phyloP scores from a whole-genome alignment of 2,797 vertebrate genomes.

The Alcedo atthis region DNA sequence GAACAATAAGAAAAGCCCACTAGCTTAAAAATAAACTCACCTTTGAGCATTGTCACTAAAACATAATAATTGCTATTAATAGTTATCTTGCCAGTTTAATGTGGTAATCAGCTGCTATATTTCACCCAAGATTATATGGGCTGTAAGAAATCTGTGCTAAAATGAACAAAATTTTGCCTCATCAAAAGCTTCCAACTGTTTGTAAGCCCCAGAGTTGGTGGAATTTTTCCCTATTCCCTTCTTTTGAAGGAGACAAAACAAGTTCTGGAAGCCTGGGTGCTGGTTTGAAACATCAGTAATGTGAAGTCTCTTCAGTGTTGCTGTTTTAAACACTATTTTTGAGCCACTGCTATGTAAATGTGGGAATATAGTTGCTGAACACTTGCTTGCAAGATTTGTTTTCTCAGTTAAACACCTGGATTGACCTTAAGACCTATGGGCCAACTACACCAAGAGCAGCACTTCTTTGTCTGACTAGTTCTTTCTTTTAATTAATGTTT shows the following conservation, averaged over 20 bases:
- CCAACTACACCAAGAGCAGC: neutral
- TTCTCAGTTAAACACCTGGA: neutral
- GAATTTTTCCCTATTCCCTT: neutral
- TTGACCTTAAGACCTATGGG: neutral
- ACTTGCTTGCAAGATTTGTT: neutral
- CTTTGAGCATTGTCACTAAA: neutral
- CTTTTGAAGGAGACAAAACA: neutral
- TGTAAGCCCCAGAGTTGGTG: neutral
- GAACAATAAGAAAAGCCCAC: neutral
- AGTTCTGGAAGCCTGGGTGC: neutral
- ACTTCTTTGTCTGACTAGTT: neutral
- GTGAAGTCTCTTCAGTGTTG: neutral
- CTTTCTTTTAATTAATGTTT: neutral
- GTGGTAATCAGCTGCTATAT: accelerated
- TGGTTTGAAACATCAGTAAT: neutral
- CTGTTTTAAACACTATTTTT: neutral
- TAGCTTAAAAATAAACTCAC: neutral
- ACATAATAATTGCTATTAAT: neutral
- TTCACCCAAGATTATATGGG: neutral
- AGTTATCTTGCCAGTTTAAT: neutral
- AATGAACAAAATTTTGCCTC: neutral
- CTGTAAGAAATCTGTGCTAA: neutral
- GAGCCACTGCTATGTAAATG: neutral
- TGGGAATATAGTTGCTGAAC: neutral
- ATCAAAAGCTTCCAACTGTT: neutral